A percentile compares a stretch with the other conserved stretches of the same genome.
These are phyloP conservation scores for Montipora capricornis DNA, from an alignment of 64 coral and sea anemone genomes.

Conservation along the genomic window DNA sequence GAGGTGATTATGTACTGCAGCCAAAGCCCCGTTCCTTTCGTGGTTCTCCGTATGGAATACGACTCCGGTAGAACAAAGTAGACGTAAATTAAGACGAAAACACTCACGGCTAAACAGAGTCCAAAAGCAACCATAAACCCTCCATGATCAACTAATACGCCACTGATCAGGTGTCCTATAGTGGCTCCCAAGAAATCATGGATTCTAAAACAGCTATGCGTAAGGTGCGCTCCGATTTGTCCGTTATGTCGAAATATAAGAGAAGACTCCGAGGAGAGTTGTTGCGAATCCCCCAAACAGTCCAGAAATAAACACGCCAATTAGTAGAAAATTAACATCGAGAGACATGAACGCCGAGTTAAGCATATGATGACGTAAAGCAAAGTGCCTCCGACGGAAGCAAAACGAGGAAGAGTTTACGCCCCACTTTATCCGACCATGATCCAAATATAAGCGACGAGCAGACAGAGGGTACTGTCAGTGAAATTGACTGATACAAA, in stretches of 20 bases:
- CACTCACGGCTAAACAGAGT: constrained; percentile 59
- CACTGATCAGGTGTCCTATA: constrained; percentile 72
- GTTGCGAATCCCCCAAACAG: constrained; percentile 95
- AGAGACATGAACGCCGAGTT: constrained; percentile 82
- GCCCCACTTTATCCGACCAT: constrained; percentile 94
- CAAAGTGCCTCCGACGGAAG: constrained; percentile 61
- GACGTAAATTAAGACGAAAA: constrained; percentile 67
- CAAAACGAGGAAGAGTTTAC: constrained; percentile 77
- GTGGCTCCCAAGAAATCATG: constrained; percentile 95
- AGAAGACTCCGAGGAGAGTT: constrained; percentile 79
- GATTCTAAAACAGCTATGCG: constrained; percentile 88
- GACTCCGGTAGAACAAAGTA: constrained; percentile 80
- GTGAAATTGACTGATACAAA: constrained; percentile 76
- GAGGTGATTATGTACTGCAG: constrained; percentile 58
- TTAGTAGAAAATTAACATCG: constrained; percentile 69
- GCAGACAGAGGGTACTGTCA: constrained; percentile 82
- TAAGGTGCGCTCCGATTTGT: constrained; percentile 74
- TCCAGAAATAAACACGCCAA: constrained; percentile 85
- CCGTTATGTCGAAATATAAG: constrained; percentile 91
- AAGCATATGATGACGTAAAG: constrained; percentile 67
- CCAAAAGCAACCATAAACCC: constrained; percentile 88
- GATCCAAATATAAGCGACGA: constrained; percentile 82
- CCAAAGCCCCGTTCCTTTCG: constrained; percentile 43
- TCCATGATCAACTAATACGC: constrained; percentile 75
- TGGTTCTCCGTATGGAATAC: constrained; percentile 61